phyloP scores from a whole-genome alignment of 2,113 vertebrate species.

The Parus major region DNA sequence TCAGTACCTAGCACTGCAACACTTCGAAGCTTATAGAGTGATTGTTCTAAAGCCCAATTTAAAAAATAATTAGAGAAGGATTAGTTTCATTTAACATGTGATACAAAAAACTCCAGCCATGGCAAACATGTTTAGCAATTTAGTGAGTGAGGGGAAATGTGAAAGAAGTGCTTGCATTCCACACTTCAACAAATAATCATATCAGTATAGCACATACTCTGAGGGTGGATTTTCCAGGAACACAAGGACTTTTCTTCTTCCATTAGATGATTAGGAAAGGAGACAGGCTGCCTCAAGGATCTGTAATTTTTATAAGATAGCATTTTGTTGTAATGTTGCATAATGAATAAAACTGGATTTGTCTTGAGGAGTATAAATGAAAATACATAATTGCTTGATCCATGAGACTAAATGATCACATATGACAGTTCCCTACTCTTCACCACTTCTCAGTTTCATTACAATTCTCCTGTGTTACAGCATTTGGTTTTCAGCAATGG shows the following conservation, averaged over 20 bases:
- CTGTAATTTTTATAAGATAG: constrained; percentile 16
- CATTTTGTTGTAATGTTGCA: neutral
- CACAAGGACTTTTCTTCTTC: neutral
- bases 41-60: neutral
- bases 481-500: neutral
- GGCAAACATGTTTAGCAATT: neutral
- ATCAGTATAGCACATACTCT: neutral
- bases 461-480: neutral
- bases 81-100: neutral
- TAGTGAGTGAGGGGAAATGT: neutral
- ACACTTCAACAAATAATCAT: neutral
- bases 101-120: neutral
- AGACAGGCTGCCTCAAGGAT: neutral
- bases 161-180: neutral
- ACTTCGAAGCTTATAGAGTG: neutral
- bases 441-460: neutral
- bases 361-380: neutral
- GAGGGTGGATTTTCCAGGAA: neutral
- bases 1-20: neutral
- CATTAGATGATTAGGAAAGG: neutral
- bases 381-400: neutral
- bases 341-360: neutral
- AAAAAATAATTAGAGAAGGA: neutral
- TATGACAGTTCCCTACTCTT: neutral
- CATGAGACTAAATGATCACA: neutral